Evolutionary conservation across 2,888 invertebrate genomes (phyloP).

Genomic region (Pharmacophagus antenor): DNA sequence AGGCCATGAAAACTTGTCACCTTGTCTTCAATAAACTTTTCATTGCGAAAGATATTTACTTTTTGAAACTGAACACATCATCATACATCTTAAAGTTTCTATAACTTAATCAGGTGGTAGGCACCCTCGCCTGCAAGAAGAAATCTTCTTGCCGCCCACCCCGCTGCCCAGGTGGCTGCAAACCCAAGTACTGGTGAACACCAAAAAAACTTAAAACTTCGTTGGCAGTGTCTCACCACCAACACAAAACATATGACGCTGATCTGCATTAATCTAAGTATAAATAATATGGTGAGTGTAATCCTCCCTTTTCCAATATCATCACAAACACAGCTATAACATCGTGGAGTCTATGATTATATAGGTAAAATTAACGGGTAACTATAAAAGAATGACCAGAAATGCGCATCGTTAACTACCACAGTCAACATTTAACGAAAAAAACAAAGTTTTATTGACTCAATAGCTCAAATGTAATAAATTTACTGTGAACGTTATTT

Average conservation of each 20-base stretch:
- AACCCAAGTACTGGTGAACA: constrained; percentile 66
- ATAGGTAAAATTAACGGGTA: neutral
- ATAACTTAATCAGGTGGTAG: constrained; percentile 46
- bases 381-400: no score
- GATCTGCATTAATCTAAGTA: constrained; percentile 3
- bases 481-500: no score
- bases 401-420: no score
- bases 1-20: no score
- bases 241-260: constrained; percentile 22
- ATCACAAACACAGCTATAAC: neutral
- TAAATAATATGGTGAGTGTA: constrained; percentile 24
- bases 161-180: constrained; percentile 73
- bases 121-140: constrained; percentile 56
- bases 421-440: no score
- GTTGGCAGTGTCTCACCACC: neutral
- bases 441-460: no score
- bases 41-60: no score
- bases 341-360: neutral
- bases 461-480: no score
- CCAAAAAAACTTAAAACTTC: constrained; percentile 5
- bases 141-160: constrained; percentile 63
- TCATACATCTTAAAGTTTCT: neutral
- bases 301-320: neutral
- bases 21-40: no score
- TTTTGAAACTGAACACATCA: no score